Base-by-base conservation (phyloP, 2,888 invertebrate species). In the Machimus atricapillus region DNA sequence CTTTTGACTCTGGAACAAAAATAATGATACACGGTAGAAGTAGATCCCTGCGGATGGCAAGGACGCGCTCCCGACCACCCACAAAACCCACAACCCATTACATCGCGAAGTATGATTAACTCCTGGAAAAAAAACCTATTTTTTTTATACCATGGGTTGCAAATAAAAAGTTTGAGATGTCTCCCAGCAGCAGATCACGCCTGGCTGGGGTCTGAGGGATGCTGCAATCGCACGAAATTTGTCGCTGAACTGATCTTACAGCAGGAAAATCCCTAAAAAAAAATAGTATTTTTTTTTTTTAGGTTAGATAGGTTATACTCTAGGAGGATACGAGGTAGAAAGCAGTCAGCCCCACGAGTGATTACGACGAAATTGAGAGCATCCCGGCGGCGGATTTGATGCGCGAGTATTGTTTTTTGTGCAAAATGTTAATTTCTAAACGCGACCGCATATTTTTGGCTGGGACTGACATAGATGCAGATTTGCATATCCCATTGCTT, bases 401-500 rank as follows among this genome's bases (percentile, higher is more conserved):
- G 37, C 82, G 82, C 82, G 14, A 34, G 58, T 23, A 82, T 82
- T 58, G 34, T 40, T 82, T 82, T 82, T 81, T 27, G 23, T 58
- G 82, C 37, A 56, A 82, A 37, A 58, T 82, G 34, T 66, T 82
- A 82, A 82, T 82, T 82, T 82, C 82, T 82, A 82, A 82, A 82
- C 66, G 82, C 19, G 58, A 82, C 16, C 23, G 37, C 66, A 66
- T 37, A 66, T 66, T 82, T 66, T 82, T 66, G 58, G 37, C 82
- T 37, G 52, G 82, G 82, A 46, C 23, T 37, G 82, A 58, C 58
- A 40, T 31, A 82, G 82, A 37, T 82, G 52, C 66, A 9, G 27
- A 66, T 66, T 66, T 66, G 66, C 66, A 66, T 66, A n/a, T 3
- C 31, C 34, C 34, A 8, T 8, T 7, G 27, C 66, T 66, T 66